Base-by-base conservation (phyloP, 1,140 invertebrate genomes). In the Drosophila kepulauana region DNA sequence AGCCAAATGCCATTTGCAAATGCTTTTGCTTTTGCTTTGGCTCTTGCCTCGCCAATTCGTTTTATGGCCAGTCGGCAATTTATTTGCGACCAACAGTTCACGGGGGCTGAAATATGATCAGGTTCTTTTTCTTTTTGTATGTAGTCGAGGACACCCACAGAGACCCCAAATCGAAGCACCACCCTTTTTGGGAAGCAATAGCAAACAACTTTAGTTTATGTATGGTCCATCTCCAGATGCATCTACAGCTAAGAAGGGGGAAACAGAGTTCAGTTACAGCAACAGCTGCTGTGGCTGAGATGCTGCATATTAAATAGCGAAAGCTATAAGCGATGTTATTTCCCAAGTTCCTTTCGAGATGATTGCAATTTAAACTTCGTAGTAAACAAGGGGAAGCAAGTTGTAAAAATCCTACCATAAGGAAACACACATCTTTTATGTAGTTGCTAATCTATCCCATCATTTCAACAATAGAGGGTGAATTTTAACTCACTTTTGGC, bases 1-100 rank as follows among this genome's bases (percentile, higher is more conserved):
- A 87, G 80, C 84, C 85, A 75, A 89, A 72, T 59, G 79, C 80
- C 84, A 87, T 87, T 87, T 78, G 70, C 82, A 69, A 87, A 72
- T 84, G 66, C 84, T 67, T 16, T 52, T 33, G 30, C 30, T 33
- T 33, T 33, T 33, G 5, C 33, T 33, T 33, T 33, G 5, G 66
- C 84, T 66, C n/a, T 52, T 16, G 49, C 63, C 61, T 13, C 11
- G 33, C 35, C 28, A 43, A 16, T 15, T 25, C 52, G 33, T 28
- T 49, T 70, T 76, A 69, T 76, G 79, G 79, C 68, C 77, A 80
- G 79, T 51, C 69, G 84, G 84, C 84, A 88, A 88, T 88, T 88
- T 87, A 75, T 15, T 87, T 69, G 72, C 73, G 73, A 33, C 52
- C 63, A 66, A 68, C 48, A 66, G 73, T 57, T 66, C 61, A 76